Evolutionary conservation across 2,797 vertebrate genomes (phyloP), one percentile per base, ranked within the genome.

Genomic region (Halcyon chelicuti): DNA sequence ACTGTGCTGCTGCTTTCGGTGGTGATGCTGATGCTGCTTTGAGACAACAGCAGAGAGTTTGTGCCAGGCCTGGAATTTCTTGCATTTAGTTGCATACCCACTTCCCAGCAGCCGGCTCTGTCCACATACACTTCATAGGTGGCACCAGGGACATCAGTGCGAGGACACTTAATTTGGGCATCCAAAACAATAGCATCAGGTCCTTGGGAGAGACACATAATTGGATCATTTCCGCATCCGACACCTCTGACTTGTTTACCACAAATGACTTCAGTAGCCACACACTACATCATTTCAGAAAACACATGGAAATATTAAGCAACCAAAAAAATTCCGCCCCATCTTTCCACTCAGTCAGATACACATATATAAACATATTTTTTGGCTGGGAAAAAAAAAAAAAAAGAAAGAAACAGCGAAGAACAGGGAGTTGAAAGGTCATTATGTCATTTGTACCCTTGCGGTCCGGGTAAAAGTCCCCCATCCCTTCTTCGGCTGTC

Each of bases 331-430:
- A 72, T 37, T 12, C 77, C 79, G 22, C 79, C 35, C 3, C 25
- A 11, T 86, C 68, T 93, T 95, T 96, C 95, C 93, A 78, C 75
- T 52, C 42, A 70, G 74, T 79, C 87, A 67, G 37, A 42, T 12
- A 25, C 29, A 29, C 52, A 23, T 25, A 68, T 4, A 31, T 8
- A 86, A 84, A 52, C 46, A 40, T 19, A 22, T 17, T 57, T 71
- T 72, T 19, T 33, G 55, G 31, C 57, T 14, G 67, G 7, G 47
- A 7, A 40, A 40, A 46, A 47, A 49, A 51, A 16, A 25, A 51
- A 49, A 49, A 49, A 26, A n/a, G n/a, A 28, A 28, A 51, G 14
- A 51, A 46, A 39, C 29, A 40, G 18, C 71, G 39, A 66, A 47
- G 7, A 10, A 7, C 31, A 2, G n/a, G 0, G 20, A 79, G 14